phyloP scores from a whole-genome alignment of 2,888 invertebrate genomes.

The Archips xylosteana region DNA sequence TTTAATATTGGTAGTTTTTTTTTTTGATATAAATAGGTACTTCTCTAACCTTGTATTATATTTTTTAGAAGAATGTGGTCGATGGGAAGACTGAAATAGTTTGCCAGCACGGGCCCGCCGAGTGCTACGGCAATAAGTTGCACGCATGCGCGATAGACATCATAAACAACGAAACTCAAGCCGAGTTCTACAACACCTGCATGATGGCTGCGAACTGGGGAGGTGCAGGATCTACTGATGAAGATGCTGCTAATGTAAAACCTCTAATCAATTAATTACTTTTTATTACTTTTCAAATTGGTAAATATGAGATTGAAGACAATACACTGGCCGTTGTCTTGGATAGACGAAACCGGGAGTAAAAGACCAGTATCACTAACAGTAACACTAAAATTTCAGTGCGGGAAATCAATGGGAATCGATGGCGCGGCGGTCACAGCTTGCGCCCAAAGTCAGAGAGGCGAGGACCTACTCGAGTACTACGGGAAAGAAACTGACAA shows the following conservation, averaged over 20 bases:
- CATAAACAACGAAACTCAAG: slow-evolving; percentile 83
- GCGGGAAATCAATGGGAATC: slow-evolving; percentile 28
- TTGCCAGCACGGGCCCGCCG: slow-evolving; percentile 90
- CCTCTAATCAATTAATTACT: neutral
- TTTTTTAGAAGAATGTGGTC: neutral
- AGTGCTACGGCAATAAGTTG: slow-evolving; percentile 92
- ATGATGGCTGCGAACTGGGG: slow-evolving; percentile 51
- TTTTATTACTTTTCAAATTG: neutral
- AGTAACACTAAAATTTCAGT: slow-evolving; percentile 13
- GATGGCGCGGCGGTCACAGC: slow-evolving; percentile 11
- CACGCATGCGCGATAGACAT: slow-evolving; percentile 90
- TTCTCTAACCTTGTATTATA: neutral
- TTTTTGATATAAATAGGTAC: too few relatives aligned
- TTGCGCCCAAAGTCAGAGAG: slow-evolving; percentile 30
- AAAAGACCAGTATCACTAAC: too few relatives aligned
- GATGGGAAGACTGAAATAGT: slow-evolving; percentile 42
- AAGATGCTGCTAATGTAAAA: slow-evolving; percentile 45
- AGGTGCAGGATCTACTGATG: slow-evolving; percentile 30
- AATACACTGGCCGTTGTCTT: too few relatives aligned
- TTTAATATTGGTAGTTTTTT: neutral
- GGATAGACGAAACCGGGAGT: too few relatives aligned
- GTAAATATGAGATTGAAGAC: too few relatives aligned
- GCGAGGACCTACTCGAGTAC: slow-evolving; percentile 30
- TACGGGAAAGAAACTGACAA: slow-evolving; percentile 25
- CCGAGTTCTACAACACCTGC: slow-evolving; percentile 85